Conservation (phyloP, 1,140 invertebrate species). For the Drosophila pruinosa region DNA sequence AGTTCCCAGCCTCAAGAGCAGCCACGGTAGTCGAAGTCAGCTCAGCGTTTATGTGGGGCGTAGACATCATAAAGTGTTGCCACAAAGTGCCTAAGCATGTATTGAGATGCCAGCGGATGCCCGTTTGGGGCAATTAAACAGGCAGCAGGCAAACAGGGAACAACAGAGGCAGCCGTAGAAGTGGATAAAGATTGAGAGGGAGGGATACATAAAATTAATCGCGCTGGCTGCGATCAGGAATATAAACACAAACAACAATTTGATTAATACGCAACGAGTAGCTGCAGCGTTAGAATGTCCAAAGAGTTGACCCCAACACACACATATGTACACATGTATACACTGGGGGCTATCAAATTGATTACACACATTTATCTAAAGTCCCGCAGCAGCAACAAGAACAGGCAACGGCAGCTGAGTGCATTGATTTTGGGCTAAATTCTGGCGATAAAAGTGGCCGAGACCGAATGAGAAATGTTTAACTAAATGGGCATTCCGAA, state of each 20-base stretch:
- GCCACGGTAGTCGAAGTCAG: constrained; percentile 58
- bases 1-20: constrained; percentile 45
- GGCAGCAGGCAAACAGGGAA: constrained; percentile 13
- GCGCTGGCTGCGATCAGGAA: constrained; percentile 37
- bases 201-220: constrained; percentile 74
- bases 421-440: constrained; percentile 69
- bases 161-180: not conserved
- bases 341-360: constrained; percentile 68
- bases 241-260: constrained; percentile 63
- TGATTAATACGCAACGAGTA: constrained; percentile 65
- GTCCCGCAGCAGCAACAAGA: not conserved
- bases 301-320: constrained; percentile 18
- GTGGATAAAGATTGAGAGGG: constrained; percentile 15
- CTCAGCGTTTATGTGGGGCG: constrained; percentile 36
- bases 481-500: constrained; percentile 42
- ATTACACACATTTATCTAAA: constrained; percentile 77
- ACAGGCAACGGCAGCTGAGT: constrained; percentile 38
- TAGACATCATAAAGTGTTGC: constrained; percentile 76
- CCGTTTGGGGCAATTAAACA: constrained; percentile 68
- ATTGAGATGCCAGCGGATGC: constrained; percentile 72
- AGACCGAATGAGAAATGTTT: constrained; percentile 51
- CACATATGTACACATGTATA: not conserved
- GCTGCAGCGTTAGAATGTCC: constrained; percentile 43
- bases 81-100: constrained; percentile 79
- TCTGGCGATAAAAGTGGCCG: constrained; percentile 68